Percentiles rank a stretch among this genome's conserved stretches.
phyloP scores from a whole-genome alignment of 2,888 invertebrate genomes.

The Lithophane socia region DNA sequence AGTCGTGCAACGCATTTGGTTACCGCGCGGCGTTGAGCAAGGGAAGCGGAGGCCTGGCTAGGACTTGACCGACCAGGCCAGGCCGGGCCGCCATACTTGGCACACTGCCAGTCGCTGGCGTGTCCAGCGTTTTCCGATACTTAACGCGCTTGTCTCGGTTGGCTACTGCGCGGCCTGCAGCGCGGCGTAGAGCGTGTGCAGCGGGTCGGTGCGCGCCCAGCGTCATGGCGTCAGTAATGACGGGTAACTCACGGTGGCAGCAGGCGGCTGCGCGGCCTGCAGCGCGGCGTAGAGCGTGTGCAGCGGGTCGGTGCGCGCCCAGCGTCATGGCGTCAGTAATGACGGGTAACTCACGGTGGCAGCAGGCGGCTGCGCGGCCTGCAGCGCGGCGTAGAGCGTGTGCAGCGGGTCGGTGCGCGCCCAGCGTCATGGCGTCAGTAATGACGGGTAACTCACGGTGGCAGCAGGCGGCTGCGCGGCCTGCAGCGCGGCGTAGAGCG shows the following conservation, averaged over 20 bases:
- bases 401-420: conserved; percentile 96
- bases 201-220: conserved; percentile 92
- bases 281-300: conserved; percentile 90
- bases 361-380: conserved; percentile 92
- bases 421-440: conserved; percentile 88
- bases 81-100: background rate
- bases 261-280: conserved; percentile 93
- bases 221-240: conserved; percentile 90
- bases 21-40: no score
- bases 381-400: conserved; percentile 97
- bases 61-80: background rate
- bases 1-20: no score
- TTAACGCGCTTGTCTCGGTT: no score
- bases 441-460: conserved; percentile 64
- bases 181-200: conserved; percentile 97
- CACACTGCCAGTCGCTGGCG: no score
- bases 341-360: conserved; percentile 77
- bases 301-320: conserved; percentile 94
- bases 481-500: conserved; percentile 97
- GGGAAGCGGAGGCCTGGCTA: no score
- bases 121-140: no score
- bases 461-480: conserved; percentile 92
- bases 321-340: conserved; percentile 89
- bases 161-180: conserved; percentile 93
- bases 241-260: conserved; percentile 83